Percentiles rank a stretch among this genome's conserved stretches.
Evolutionary conservation across 2,113 vertebrate genomes (phyloP).

Genomic region (Mobula hypostoma): DNA sequence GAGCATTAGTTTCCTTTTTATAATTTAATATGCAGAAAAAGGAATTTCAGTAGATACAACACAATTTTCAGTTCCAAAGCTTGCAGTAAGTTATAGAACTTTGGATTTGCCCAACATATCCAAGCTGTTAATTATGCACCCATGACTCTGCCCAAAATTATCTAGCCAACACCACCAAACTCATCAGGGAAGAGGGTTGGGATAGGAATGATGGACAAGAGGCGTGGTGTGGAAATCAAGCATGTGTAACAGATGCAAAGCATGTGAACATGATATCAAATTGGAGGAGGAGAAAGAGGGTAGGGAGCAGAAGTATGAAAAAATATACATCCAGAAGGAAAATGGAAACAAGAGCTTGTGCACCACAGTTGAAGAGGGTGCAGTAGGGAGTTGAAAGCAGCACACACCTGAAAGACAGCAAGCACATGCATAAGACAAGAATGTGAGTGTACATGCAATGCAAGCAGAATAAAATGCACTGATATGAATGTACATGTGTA

Average conservation of each 20-base stretch:
- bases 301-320: neutral
- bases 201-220: too few species aligned
- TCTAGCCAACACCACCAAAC: too few species aligned
- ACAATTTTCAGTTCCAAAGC: neutral
- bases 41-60: neutral
- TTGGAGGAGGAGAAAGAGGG: too few species aligned
- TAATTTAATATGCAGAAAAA: neutral
- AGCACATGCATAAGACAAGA: neutral
- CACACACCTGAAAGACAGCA: neutral
- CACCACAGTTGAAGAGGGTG: neutral
- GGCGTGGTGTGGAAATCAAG: too few species aligned
- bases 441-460: neutral
- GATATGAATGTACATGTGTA: neutral
- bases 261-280: neutral
- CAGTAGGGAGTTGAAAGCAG: too few species aligned
- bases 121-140: too few species aligned
- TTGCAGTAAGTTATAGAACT: neutral
- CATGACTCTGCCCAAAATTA: too few species aligned
- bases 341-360: neutral
- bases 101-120: neutral
- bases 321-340: neutral
- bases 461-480: neutral
- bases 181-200: too few species aligned
- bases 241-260: neutral
- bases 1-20: neutral